Base-by-base conservation (phyloP, 2,888 invertebrate genomes). In the Baronia brevicornis region DNA sequence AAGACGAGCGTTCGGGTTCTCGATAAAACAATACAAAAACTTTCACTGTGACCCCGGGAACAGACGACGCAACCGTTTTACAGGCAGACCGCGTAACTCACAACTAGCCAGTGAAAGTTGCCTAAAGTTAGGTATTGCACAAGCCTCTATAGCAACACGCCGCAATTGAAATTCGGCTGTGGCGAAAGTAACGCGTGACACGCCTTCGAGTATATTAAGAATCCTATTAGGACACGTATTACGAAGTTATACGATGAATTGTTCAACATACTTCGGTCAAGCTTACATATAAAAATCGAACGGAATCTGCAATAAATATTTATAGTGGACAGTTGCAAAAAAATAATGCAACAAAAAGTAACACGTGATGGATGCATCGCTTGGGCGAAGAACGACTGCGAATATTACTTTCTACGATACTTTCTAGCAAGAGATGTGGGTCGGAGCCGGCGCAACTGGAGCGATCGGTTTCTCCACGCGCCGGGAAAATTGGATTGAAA, bases 361-460 rank as follows among this genome's bases (percentile, higher is more conserved):
- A 67, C 65, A 67, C 70, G 72, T 74, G 74, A 77, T 77, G 64
- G 65, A 68, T 67, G 72, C 69, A 72, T 69, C 66, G 60, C 53
- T 63, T 59, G 68, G 60, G 59, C 66, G 68, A 61, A 71, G 73
- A 71, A 67, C 61, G 63, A 56, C 59, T 64, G 59, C 58, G 72
- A 71, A 74, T 80, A 71, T 84, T 84, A 84, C 84, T 84, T 84
- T 84, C 84, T 79, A 84, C 68, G 59, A 78, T 74, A 82, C 84
- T 84, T 84, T 84, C 84, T 82, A 82, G 79, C 71, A 66, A 75
- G 77, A 79, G 80, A 82, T 82, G 78, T 82, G 78, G 80, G 79
- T 71, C 79, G 73, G 54, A 55, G 69, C 55, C 62, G 57, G 63
- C 69, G 71, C 77, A 79, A 84, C 75, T 80, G 59, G 84, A 80